Percentiles rank a stretch among this genome's conserved stretches.
Evolutionary conservation across 2,888 invertebrate species (phyloP).

Genomic region (Periphyllus acericola): DNA sequence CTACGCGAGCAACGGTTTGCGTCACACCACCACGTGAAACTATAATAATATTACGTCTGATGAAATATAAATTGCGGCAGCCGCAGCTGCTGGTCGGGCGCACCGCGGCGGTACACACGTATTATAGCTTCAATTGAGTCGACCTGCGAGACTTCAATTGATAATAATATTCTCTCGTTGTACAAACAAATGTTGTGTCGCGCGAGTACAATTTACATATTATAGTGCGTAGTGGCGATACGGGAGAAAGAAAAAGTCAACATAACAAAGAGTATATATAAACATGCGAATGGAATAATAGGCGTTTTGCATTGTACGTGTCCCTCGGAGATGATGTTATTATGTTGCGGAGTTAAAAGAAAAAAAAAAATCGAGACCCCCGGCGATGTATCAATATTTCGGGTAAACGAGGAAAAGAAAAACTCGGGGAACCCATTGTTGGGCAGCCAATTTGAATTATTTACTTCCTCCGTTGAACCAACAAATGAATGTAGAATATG

Average conservation of each 20-base stretch:
- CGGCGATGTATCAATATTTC: conserved; percentile 60
- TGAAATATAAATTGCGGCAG: not conserved
- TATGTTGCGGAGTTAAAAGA: conserved; percentile 19
- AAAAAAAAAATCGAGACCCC: conserved; percentile 41
- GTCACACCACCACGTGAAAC: too few species aligned
- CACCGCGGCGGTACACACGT: not conserved
- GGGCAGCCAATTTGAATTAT: conserved; percentile 60
- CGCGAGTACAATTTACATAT: conserved; percentile 56
- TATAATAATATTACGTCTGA: not conserved
- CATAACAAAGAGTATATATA: conserved; percentile 48
- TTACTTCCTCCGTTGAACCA: conserved; percentile 58
- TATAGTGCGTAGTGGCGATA: conserved; percentile 15
- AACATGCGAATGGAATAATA: conserved; percentile 44
- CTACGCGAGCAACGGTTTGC: too few species aligned
- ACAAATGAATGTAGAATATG: conserved; percentile 59
- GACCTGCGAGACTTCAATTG: conserved; percentile 22
- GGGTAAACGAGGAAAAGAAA: conserved; percentile 48
- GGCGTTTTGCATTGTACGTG: conserved; percentile 44
- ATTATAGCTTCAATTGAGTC: not conserved
- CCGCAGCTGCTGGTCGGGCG: not conserved
- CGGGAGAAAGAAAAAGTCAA: conserved; percentile 20
- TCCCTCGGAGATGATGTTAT: conserved; percentile 55
- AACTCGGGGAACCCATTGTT: conserved; percentile 47
- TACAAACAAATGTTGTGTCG: conserved; percentile 48
- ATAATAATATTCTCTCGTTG: not conserved